Percentiles rank a stretch among this genome's conserved stretches.
phyloP scores from a whole-genome alignment of 2,797 vertebrate genomes.

The Labeo calbasu region DNA sequence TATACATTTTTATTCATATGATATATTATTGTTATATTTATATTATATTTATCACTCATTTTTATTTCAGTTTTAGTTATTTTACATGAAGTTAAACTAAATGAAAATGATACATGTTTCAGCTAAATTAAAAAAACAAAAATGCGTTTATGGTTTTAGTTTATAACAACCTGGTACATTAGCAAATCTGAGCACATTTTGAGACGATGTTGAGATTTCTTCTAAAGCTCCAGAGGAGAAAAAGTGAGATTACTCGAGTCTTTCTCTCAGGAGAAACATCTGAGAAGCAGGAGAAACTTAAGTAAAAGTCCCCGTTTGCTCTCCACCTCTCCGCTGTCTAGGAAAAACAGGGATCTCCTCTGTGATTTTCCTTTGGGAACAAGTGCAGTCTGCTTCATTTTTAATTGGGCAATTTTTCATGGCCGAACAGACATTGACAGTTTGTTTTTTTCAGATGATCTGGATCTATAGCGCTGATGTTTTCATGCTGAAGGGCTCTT shows the following conservation, averaged over 20 bases:
- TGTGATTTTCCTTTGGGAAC: not conserved
- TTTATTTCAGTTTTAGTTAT: not conserved
- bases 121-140: not conserved
- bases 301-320: not conserved
- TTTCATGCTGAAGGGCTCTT: conserved; percentile 14
- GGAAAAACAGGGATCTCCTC: conserved; percentile 4
- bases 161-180: not conserved
- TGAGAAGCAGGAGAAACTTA: too few relatives aligned
- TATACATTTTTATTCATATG: too few relatives aligned
- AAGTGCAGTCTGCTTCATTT: not conserved
- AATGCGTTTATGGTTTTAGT: not conserved
- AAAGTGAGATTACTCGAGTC: not conserved
- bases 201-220: not conserved
- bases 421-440: not conserved
- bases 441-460: not conserved
- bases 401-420: conserved; percentile 16
- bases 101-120: not conserved
- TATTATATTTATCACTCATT: not conserved
- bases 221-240: too few relatives aligned
- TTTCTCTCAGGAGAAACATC: not conserved
- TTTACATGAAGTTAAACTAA: not conserved
- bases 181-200: not conserved
- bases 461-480: not conserved
- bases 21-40: too few relatives aligned
- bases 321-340: not conserved